Percentiles rank a stretch among this genome's conserved stretches.
Evolutionary conservation across 2,113 vertebrate genomes (phyloP).

Genomic region (Phaethornis superciliosus): DNA sequence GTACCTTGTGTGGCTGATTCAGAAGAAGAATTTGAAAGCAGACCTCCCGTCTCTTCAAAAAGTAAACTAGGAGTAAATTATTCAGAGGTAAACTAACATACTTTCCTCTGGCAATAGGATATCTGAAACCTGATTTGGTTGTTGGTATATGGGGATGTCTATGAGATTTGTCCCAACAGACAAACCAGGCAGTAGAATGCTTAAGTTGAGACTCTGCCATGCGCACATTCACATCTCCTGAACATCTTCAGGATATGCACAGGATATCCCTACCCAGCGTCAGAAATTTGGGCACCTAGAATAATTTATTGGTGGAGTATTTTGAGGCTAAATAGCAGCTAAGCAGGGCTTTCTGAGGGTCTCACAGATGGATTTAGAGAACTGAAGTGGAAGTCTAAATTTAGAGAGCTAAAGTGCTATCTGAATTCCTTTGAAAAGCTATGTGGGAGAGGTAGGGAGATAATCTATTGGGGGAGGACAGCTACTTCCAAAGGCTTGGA

Average conservation of each 20-base stretch:
- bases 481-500: neutral
- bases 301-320: neutral
- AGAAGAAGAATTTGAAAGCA: neutral
- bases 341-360: slow-evolving; percentile 32
- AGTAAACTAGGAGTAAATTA: neutral
- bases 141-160: neutral
- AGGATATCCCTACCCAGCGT: neutral
- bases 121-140: neutral
- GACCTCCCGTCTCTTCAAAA: neutral
- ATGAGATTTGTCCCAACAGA: neutral
- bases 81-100: neutral
- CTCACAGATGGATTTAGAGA: slow-evolving; percentile 13
- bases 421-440: neutral
- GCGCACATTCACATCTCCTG: neutral
- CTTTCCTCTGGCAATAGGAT: neutral
- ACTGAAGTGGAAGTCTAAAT: neutral
- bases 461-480: neutral
- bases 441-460: neutral
- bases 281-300: neutral
- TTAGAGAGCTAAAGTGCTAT: neutral
- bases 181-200: neutral
- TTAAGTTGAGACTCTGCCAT: neutral
- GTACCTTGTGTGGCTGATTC: neutral
- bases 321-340: neutral
- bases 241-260: neutral